phyloP scores from a whole-genome alignment of 2,888 invertebrate species.

The Sipunculus nudus region DNA sequence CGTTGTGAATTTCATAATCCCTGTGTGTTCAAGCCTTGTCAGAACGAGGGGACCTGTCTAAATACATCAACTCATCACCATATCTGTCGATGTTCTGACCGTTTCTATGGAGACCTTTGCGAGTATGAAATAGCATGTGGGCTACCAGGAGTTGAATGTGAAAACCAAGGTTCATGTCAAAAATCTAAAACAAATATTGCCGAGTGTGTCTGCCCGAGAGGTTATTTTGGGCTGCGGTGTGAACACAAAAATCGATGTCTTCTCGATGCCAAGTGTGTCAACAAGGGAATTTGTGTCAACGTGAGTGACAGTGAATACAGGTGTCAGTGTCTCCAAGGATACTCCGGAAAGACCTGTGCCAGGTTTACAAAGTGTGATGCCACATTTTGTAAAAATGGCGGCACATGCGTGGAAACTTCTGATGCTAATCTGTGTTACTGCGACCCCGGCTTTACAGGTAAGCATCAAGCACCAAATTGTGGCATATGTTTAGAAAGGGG shows the following conservation, averaged over 20 bases:
- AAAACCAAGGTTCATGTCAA: background rate
- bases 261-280: conserved; percentile 8
- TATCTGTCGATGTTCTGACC: too few relatives aligned
- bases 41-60: conserved; percentile 18
- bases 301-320: background rate
- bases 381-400: too few relatives aligned
- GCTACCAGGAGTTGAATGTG: background rate
- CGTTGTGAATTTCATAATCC: conserved; percentile 26
- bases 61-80: too few relatives aligned
- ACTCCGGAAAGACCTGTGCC: too few relatives aligned
- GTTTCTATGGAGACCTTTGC: too few relatives aligned
- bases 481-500: too few relatives aligned
- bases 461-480: too few relatives aligned
- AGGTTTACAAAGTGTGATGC: too few relatives aligned
- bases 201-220: conserved; percentile 23
- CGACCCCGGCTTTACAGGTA: conserved; percentile 26
- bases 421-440: conserved; percentile 23
- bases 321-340: too few relatives aligned
- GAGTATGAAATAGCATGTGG: background rate
- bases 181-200: background rate
- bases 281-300: conserved; percentile 12
- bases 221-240: conserved; percentile 27
- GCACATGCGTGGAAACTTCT: conserved; percentile 23
- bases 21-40: conserved; percentile 30
- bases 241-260: conserved; percentile 34